Conservation (phyloP, 2,113 vertebrate genomes). For the Lutjanus erythropterus region DNA sequence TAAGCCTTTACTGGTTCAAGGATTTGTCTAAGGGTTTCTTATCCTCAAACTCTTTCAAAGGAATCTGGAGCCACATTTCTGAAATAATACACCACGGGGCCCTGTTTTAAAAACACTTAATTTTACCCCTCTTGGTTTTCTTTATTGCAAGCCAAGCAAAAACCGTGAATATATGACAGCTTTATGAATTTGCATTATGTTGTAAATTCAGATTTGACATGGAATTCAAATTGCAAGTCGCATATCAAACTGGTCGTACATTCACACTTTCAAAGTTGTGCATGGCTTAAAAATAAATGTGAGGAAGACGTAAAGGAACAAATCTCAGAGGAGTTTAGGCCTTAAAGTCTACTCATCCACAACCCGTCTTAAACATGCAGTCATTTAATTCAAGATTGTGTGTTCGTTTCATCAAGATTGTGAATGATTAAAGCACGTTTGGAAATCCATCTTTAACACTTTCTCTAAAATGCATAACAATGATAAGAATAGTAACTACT, state of each 20-base stretch:
- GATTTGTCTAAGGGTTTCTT: constrained; percentile 74
- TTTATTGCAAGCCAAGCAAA: constrained; percentile 13
- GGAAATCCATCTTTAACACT: not conserved
- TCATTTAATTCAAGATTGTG: not conserved
- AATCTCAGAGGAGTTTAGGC: not conserved
- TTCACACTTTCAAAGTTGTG: not conserved
- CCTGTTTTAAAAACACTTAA: constrained; percentile 6
- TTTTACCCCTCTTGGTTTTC: constrained; percentile 10
- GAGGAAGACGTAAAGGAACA: not conserved
- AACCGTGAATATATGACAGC: not conserved
- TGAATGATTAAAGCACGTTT: not conserved
- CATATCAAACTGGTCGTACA: not conserved
- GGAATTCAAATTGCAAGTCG: constrained; percentile 13
- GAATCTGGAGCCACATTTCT: constrained; percentile 37
- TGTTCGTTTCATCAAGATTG: not conserved
- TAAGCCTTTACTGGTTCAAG: constrained; percentile 79
- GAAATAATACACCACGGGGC: constrained; percentile 17
- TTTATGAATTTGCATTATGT: constrained; percentile 2
- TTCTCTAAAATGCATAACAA: not conserved
- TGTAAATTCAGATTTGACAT: constrained; percentile 10
- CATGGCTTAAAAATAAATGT: not conserved
- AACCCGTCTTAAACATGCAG: not conserved
- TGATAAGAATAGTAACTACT: not conserved
- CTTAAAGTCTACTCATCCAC: not conserved
- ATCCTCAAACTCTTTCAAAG: constrained; percentile 58